A percentile compares a stretch with the other conserved stretches of the same genome.
These are phyloP conservation scores for Calosoma granatense DNA, from an alignment of 1,140 invertebrate species.

Conservation along the genomic window DNA sequence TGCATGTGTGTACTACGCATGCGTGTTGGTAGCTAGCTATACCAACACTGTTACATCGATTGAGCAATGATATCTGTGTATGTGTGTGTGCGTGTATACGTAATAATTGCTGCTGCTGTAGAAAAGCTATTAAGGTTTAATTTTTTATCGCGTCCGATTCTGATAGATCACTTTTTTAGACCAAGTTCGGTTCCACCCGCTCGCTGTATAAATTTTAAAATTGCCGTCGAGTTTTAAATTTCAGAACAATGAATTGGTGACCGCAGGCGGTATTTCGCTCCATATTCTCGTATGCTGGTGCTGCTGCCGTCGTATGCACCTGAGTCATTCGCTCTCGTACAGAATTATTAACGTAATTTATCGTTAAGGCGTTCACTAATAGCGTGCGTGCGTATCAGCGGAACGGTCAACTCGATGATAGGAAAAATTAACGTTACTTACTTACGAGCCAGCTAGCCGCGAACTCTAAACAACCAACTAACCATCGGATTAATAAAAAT, in stretches of 20 bases:
- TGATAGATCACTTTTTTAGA: neutral
- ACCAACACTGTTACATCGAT: no score
- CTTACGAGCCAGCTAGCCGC: no score
- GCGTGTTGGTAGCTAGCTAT: neutral
- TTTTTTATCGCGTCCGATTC: neutral
- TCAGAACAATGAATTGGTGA: neutral
- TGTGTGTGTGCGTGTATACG: no score
- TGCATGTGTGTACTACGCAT: neutral
- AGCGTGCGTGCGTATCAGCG: neutral
- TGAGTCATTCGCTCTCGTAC: neutral
- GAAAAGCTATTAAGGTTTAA: neutral
- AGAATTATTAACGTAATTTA: slow-evolving; percentile 4
- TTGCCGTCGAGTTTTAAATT: slow-evolving; percentile 5
- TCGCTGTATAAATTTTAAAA: slow-evolving; percentile 1
- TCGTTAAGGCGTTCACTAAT: neutral
- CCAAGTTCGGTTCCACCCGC: neutral
- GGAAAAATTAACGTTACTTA: no score
- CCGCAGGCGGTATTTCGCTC: neutral
- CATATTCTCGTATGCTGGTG: neutral
- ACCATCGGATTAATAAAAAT: no score
- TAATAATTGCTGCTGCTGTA: no score
- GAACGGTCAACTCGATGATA: no score
- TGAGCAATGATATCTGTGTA: no score
- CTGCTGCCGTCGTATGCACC: neutral
- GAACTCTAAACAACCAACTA: no score